These are phyloP conservation scores for Arctia plantaginis DNA, from an alignment of 2,888 invertebrate genomes.

Conservation along the genomic window DNA sequence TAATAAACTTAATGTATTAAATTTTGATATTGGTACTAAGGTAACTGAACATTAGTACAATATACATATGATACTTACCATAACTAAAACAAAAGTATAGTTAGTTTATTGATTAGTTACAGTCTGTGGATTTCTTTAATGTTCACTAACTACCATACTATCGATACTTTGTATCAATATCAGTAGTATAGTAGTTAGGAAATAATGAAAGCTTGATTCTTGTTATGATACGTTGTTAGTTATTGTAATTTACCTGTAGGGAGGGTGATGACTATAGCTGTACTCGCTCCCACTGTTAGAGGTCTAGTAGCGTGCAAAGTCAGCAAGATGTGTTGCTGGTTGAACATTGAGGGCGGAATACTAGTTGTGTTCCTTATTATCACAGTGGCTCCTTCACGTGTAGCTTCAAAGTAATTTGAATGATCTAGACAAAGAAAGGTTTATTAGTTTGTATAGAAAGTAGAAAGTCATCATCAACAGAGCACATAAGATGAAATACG, in stretches of 20 bases:
- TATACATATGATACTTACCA: no score
- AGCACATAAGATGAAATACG: no score
- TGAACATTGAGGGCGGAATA: slow-evolving; percentile 63
- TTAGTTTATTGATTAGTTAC: no score
- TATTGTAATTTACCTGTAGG: slow-evolving; percentile 63
- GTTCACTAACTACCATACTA: not conserved
- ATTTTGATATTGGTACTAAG: no score
- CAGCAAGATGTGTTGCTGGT: slow-evolving; percentile 58
- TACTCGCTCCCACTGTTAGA: slow-evolving; percentile 70
- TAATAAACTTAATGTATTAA: no score
- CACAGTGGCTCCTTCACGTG: slow-evolving; percentile 45
- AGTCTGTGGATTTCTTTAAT: slow-evolving; percentile 48
- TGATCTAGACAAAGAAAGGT: slow-evolving; percentile 56
- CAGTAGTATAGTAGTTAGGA: no score
- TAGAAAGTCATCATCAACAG: no score
- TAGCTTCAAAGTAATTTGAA: slow-evolving; percentile 52
- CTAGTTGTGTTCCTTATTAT: slow-evolving; percentile 44
- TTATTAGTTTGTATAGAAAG: not conserved
- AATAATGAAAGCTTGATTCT: not conserved
- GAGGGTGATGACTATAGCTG: slow-evolving; percentile 66
- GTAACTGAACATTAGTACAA: no score
- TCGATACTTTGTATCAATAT: no score
- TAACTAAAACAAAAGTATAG: no score
- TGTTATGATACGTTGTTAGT: not conserved
- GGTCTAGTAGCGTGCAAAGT: slow-evolving; percentile 64